Evolutionary conservation across 2,888 invertebrate genomes (phyloP), one percentile per base, ranked within the genome.

Genomic region (Epinotia brunnichana): DNA sequence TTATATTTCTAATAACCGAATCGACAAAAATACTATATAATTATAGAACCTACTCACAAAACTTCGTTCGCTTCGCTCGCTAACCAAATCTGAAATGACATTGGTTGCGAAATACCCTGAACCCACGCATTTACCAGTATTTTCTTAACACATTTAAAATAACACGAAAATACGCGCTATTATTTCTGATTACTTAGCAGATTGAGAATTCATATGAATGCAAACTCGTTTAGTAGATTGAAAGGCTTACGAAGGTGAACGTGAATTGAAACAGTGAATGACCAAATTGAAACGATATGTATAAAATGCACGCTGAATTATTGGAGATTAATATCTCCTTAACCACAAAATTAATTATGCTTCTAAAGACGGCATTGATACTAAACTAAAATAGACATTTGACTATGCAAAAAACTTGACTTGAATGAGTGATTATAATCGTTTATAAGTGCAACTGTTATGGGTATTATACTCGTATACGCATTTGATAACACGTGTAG

Each of bases 161-260:
- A 66, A 21, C 24, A 63, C 15, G 41, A 66, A 24, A 56, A 54
- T 15, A 41, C 15, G 41, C 53, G 15, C 15, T 19, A 64, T 64
- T 54, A 53, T 64, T 53, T 64, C 51, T 17, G 63, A 64, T 64
- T 54, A 64, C 64, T 64, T 54, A 64, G 19, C 15, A 54, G 64
- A 64, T 64, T 64, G 64, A 15, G 19, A 64, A 54, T 64, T 21
- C 19, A 57, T 29, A 29, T n/a, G 35, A 17, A 29, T 10, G 35
- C 64, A 39, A 63, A 19, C 66, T 54, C 56, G 24, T 66, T 56
- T 29, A 21, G 54, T 39, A 66, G 21, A 66, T 66, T 66, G 54
- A 66, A 66, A 66, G 39, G 54, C 56, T 66, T 41, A 39, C 41
- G 54, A 56, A 56, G 66, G 56, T 56, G 41, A 66, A n/a, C 21